Conservation (phyloP, 2,888 invertebrate species). For the Mesorhabditis spiculigera region DNA sequence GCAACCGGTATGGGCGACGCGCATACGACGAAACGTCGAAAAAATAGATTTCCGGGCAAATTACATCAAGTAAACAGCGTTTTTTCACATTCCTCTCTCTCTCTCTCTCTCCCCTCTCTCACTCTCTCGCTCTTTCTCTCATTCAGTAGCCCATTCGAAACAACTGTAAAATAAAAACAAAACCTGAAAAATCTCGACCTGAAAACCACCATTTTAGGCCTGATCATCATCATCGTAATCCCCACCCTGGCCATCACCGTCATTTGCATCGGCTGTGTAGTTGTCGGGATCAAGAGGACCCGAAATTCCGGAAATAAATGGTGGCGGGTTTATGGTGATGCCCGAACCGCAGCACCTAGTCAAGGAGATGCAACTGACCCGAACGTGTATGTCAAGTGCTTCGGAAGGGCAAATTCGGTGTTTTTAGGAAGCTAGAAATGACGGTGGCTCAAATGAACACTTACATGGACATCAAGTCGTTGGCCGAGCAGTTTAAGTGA, state of each 20-base stretch:
- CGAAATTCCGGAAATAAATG: not conserved
- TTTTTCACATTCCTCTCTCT: no score
- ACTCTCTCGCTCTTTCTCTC: no score
- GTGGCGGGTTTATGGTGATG: not conserved
- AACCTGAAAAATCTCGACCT: no score
- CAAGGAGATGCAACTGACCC: not conserved
- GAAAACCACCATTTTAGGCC: not conserved
- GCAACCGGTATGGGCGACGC: no score
- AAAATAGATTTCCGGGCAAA: no score
- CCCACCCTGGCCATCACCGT: not conserved
- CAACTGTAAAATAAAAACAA: no score
- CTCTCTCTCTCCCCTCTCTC: no score
- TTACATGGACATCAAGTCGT: conserved; percentile 32
- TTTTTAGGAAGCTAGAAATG: not conserved
- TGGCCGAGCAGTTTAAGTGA: conserved; percentile 24
- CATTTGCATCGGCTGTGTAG: not conserved
- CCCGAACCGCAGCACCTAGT: not conserved
- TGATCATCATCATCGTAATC: not conserved
- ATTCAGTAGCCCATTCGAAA: no score
- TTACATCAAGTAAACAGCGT: no score
- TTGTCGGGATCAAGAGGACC: not conserved
- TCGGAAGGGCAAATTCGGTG: no score
- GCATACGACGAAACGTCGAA: no score
- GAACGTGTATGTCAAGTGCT: no score
- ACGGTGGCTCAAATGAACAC: conserved; percentile 14